phyloP scores from a whole-genome alignment of 2,797 vertebrate species.

The Neosalanx taihuensis region DNA sequence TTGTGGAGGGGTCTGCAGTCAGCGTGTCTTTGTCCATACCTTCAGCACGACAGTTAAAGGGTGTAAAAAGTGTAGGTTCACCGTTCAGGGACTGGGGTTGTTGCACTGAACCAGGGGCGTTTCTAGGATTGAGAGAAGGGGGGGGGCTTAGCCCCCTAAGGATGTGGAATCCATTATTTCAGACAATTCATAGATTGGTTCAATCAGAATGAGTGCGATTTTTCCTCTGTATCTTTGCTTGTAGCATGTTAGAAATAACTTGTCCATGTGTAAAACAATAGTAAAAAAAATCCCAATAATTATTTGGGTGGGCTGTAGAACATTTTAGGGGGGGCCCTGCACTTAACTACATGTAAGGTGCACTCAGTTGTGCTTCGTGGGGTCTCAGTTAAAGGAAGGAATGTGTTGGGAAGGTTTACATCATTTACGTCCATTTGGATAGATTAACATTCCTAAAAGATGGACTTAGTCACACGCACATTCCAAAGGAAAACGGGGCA shows the following conservation, averaged over 20 bases:
- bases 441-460: slow-evolving; percentile 33
- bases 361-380: neutral
- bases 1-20: slow-evolving; percentile 34
- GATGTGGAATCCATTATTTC: too few relatives aligned
- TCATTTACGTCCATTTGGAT: slow-evolving; percentile 15
- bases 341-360: slow-evolving; percentile 8
- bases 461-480: slow-evolving; percentile 18
- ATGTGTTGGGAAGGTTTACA: slow-evolving; percentile 16
- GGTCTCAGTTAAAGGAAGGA: neutral
- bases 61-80: neutral
- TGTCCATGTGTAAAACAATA: too few relatives aligned
- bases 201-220: too few relatives aligned
- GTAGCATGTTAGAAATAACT: too few relatives aligned
- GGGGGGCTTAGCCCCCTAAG: too few relatives aligned
- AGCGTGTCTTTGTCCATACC: slow-evolving; percentile 29
- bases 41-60: slow-evolving; percentile 36
- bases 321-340: too few relatives aligned
- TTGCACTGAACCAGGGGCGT: neutral
- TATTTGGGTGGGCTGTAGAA: too few relatives aligned
- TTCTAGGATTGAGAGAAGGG: too few relatives aligned
- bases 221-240: too few relatives aligned
- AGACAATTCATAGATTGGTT: too few relatives aligned
- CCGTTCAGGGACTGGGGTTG: slow-evolving; percentile 2
- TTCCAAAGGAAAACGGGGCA: slow-evolving; percentile 6
- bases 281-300: too few relatives aligned